A percentile compares a stretch with the other conserved stretches of the same genome.
Evolutionary conservation across 1,140 invertebrate genomes (phyloP).

Genomic region (Oncopodura yosiiana): DNA sequence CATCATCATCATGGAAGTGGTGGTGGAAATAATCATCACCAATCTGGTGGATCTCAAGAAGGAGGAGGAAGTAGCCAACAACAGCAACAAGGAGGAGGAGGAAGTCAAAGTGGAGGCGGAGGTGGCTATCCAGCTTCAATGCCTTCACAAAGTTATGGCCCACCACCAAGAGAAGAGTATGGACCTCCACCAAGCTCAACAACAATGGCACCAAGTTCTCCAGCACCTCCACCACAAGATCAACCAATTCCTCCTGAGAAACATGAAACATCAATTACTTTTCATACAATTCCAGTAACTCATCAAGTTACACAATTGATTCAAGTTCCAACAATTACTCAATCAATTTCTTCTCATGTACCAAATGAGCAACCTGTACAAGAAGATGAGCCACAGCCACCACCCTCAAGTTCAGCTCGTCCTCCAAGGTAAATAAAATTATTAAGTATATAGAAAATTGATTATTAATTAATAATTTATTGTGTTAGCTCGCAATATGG

Average conservation of each 20-base stretch:
- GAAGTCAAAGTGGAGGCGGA: too few relatives aligned
- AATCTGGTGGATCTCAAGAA: too few relatives aligned
- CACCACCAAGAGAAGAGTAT: constrained; percentile 3
- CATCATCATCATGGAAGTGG: too few relatives aligned
- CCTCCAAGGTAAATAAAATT: background rate
- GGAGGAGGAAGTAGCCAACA: too few relatives aligned
- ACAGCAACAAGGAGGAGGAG: too few relatives aligned
- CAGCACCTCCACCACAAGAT: background rate
- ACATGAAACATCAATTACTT: constrained; percentile 22
- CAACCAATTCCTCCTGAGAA: constrained; percentile 9
- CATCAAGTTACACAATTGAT: constrained; percentile 26
- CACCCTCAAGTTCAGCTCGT: background rate
- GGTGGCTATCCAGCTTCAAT: too few relatives aligned
- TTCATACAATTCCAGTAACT: constrained; percentile 31
- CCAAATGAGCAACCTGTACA: background rate
- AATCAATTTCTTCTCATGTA: background rate
- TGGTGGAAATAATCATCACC: too few relatives aligned
- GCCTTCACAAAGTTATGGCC: constrained; percentile 10
- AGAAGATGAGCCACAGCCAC: background rate
- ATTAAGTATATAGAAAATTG: too few relatives aligned
- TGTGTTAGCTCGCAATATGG: background rate
- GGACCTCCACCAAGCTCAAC: constrained; percentile 14
- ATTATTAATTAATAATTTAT: background rate
- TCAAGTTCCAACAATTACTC: constrained; percentile 20
- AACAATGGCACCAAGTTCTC: background rate